Evolutionary conservation across 2,797 vertebrate species (phyloP), one percentile per base, ranked within the genome.

Genomic region (Pelobates cultripes): DNA sequence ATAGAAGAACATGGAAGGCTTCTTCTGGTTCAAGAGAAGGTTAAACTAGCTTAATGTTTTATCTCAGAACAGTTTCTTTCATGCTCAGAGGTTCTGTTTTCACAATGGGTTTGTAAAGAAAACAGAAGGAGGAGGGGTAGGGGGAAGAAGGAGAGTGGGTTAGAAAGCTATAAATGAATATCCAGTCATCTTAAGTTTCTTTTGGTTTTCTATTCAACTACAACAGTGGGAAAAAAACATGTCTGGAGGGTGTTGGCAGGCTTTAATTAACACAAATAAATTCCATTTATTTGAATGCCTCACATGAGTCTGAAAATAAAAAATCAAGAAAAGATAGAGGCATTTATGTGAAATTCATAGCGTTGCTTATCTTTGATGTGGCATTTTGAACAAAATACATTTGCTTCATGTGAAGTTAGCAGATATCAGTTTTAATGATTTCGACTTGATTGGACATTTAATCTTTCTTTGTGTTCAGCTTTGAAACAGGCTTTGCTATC

Each of bases 31-130:
- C 64, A 79, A 5, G 41, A 85, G 85, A 87, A 88, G 86, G 79
- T 87, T 87, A 85, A 88, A 89, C 71, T 88, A 75, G 79, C 66
- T 28, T 70, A 86, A 82, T 86, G 85, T 86, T 86, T 82, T 88
- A 64, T 85, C 86, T 78, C 77, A 87, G 83, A 78, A 86, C 86
- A 86, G 77, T 82, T 85, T 86, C 78, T 88, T 91, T 88, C 82
- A 87, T 81, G 82, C 83, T 89, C 90, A 87, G 84, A 70, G 78
- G 73, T 53, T 84, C 57, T 85, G 78, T 83, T 87, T 88, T 83
- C 84, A 85, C 82, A 85, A 14, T 66, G 80, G 83, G 3, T 70
- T 85, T 57, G 78, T 79, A 78, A 0, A 75, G 47, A 70, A 85
- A 86, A 81, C 7, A 60, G 75, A 81, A 77, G 72, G 40, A 61